Evolutionary conservation across 2,888 invertebrate species (phyloP), one percentile per base, ranked within the genome.

Genomic region (Epiblema foenella): DNA sequence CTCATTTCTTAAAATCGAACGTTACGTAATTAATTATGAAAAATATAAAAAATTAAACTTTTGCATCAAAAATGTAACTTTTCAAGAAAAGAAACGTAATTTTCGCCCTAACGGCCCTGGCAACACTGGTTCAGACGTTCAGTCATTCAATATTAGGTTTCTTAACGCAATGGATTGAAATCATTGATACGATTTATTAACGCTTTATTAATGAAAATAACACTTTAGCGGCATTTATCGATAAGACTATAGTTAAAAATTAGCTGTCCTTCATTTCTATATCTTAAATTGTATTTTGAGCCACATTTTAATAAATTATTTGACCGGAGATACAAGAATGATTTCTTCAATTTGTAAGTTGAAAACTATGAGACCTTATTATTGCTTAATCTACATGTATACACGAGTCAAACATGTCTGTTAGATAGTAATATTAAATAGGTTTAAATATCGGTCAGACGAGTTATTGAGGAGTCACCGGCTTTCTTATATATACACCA

Each of bases 321-420:
- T 1, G 37, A 17, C 12, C 49, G 57, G 24, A 20, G 54, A 58
- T 4, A 75, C 58, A 68, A 73, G 59, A 17, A 84, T 81, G 82
- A 75, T 81, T 51, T 78, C 82, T 12, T 75, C 79, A 70, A 75
- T 83, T 60, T 77, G 85, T 85, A 78, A 77, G 81, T 78, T 75
- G 10, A 20, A 66, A 66, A 63, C 37, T 37, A 12, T 49, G 54
- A 52, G 8, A 9, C 17, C 2, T 9, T 18, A 42, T 42, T 18
- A 3, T 24, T 15, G 12, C 24, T 37, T n/a, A 1, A 17, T 39
- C 20, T 54, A 29, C 11, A 18, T 17, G 15, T 18, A 33, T 12
- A 12, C 33, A 12, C 17, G 8, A 15, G 5, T 7, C 29, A 33
- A 49, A 62, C n/a, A 42, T 42, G 42, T 33, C 15, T 37, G 20